Evolutionary conservation across 2,797 vertebrate genomes (phyloP), one percentile per base, ranked within the genome.

Genomic region (Phaenicophaeus curvirostris): DNA sequence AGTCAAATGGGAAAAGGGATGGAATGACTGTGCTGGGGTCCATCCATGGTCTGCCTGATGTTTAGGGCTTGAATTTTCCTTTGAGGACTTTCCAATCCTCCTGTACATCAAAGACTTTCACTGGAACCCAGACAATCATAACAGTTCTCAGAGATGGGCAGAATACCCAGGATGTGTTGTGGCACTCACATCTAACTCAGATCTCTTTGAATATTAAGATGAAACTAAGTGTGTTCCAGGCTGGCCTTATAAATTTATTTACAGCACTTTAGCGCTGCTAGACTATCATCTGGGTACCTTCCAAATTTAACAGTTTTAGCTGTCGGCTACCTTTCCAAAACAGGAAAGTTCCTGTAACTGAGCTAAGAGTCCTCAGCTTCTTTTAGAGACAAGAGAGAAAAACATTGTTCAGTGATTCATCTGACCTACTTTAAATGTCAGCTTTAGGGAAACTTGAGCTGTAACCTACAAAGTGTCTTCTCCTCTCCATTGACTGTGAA

Each of bases 401-500:
- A 95, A 93, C 48, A 66, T 48, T 75, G 85, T 73, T 90, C 54
- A 82, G 55, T 96, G 95, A 96, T 86, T 96, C 94, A 85, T 93
- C 91, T 86, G 62, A 94, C 35, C 87, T 96, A 90, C 94, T 95
- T 96, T 94, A 93, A 95, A 94, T 79, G 78, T 13, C 73, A 88
- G 6, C 59, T 90, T 84, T 1, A 84, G 17, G 17, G 73, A 93
- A 90, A 91, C 42, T 87, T 81, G 73, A 86, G 68, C 73, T 1
- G 0, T 89, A 69, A 91, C 66, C 51, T 79, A 44, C 31, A 53
- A 85, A 89, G 81, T 35, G 3, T 30, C 77, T 95, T 86, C 87
- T 90, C 46, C 25, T 88, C 80, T 81, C 74, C 76, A 88, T 33
- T 91, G 91, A 91, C 76, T 84, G 62, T 51, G 73, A 76, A 85